Conservation (phyloP, 2,888 invertebrate genomes). For the Pasiphila rectangulata region DNA sequence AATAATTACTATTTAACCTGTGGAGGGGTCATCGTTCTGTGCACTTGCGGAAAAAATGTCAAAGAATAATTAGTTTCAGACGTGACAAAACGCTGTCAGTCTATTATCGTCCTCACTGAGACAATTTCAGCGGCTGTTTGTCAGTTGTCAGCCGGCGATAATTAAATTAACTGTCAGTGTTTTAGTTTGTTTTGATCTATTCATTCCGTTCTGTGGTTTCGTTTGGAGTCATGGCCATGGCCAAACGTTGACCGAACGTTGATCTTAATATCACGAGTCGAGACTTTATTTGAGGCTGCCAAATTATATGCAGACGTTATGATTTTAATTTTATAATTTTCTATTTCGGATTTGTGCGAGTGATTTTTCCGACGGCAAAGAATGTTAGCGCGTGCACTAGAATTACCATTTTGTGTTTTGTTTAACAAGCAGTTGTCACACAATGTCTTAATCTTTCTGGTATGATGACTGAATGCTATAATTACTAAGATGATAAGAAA, state of each 20-base stretch:
- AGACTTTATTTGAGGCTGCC: slow-evolving; percentile 3
- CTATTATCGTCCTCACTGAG: slow-evolving; percentile 26
- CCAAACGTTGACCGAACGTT: slow-evolving; percentile 15
- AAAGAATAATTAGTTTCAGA: slow-evolving; percentile 34
- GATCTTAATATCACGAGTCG: slow-evolving; percentile 3
- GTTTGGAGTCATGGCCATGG: slow-evolving; percentile 19
- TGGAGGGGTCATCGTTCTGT: slow-evolving; percentile 42
- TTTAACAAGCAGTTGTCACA: too few relatives aligned
- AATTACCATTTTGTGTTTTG: too few relatives aligned
- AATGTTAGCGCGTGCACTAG: too few relatives aligned
- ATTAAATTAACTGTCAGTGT: slow-evolving; percentile 15
- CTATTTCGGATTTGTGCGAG: background rate
- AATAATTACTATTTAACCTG: slow-evolving; percentile 20
- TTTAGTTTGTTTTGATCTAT: slow-evolving; percentile 7
- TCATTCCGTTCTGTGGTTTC: background rate
- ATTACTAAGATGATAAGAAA: too few relatives aligned
- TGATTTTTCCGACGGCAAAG: background rate
- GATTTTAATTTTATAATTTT: background rate
- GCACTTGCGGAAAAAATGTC: slow-evolving; percentile 36
- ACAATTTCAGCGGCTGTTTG: slow-evolving; percentile 13
- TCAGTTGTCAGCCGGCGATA: slow-evolving; percentile 14
- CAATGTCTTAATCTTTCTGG: too few relatives aligned
- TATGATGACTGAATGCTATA: too few relatives aligned
- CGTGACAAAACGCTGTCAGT: slow-evolving; percentile 29
- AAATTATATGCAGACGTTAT: slow-evolving; percentile 2